Base-by-base conservation (phyloP, 2,888 invertebrate species). In the Hymenopus coronatus region DNA sequence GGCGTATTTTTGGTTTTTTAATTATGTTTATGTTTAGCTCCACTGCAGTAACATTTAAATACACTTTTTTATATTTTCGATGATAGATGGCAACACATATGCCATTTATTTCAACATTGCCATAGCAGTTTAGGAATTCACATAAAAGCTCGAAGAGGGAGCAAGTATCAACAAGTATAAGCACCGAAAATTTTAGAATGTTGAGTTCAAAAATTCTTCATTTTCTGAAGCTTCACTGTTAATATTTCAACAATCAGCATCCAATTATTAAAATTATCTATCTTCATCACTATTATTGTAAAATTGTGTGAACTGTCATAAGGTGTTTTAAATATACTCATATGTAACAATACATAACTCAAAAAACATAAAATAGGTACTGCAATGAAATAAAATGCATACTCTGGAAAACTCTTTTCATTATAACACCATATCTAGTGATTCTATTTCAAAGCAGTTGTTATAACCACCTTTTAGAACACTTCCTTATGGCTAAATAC, bases 181-280 rank as follows among this genome's bases (percentile, higher is more conserved):
- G 88, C 88, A 88, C 88, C 88, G 54, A 85, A 54, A 81, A 14
- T 33, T 88, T 88, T 88, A 88, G 88, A 88, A 88, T 88, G 88
- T 88, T 88, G 40, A 81, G 84, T 87, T 87, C 82, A 82, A 81
- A 70, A 70, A 70, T 25, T 70, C 20, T 70, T 70, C 15, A 70
- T 70, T 70, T 70, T 70, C 15, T 70, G 54, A 70, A 70, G 15
- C 54, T 70, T 70, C 54, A 70, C 25, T 20, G 54, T 70, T 70
- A 70, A 70, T 70, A 70, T 70, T 70, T 70, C 25, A 70, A 70
- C 54, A 70, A 70, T 20, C 54, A 70, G 25, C 20, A 25, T 20
- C 54, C 54, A 70, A 70, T 70, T 20, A 70, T 20, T 70, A 20
- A 70, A 70, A 20, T 70, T 20, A 3, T 70, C 25, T 70, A 70